These are phyloP conservation scores for Scaptodrosophila lebanonensis DNA, from an alignment of 1,140 invertebrate genomes.

Conservation along the genomic window DNA sequence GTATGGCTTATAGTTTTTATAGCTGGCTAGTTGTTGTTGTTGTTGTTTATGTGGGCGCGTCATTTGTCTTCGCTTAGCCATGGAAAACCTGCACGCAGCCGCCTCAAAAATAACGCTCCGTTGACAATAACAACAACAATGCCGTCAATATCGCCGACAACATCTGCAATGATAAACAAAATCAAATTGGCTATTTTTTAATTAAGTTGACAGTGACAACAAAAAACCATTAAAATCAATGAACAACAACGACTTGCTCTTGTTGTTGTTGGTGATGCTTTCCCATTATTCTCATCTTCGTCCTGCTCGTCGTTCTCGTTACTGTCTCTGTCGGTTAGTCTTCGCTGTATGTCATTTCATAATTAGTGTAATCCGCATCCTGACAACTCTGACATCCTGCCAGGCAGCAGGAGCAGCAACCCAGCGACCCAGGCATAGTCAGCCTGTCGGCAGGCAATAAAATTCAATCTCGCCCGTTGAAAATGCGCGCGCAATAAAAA, in stretches of 20 bases:
- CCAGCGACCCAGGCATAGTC: background rate
- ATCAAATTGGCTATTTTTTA: conserved; percentile 36
- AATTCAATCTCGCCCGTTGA: conserved; percentile 57
- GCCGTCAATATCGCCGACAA: conserved; percentile 5
- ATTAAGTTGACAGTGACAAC: conserved; percentile 48
- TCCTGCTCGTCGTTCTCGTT: no score
- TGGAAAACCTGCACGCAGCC: no score
- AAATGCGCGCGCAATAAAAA: conserved; percentile 25
- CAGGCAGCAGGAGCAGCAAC: conserved; percentile 13
- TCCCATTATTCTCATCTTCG: no score
- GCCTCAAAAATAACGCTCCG: no score
- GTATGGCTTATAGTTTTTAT: conserved; percentile 48
- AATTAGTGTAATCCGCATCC: conserved; percentile 68
- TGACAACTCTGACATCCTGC: conserved; percentile 54
- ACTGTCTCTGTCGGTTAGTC: no score
- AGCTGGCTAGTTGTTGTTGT: conserved; percentile 10
- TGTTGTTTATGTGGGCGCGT: background rate
- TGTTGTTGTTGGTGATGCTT: no score
- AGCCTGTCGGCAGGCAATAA: conserved; percentile 42
- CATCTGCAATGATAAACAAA: conserved; percentile 27
- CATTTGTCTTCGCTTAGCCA: no score
- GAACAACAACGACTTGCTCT: conserved; percentile 17
- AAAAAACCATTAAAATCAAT: conserved; percentile 55
- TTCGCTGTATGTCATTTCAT: conserved; percentile 48
- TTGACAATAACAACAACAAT: no score